These are phyloP conservation scores for Paguma larvata DNA, from an alignment of 2,797 vertebrate genomes.

Conservation along the genomic window DNA sequence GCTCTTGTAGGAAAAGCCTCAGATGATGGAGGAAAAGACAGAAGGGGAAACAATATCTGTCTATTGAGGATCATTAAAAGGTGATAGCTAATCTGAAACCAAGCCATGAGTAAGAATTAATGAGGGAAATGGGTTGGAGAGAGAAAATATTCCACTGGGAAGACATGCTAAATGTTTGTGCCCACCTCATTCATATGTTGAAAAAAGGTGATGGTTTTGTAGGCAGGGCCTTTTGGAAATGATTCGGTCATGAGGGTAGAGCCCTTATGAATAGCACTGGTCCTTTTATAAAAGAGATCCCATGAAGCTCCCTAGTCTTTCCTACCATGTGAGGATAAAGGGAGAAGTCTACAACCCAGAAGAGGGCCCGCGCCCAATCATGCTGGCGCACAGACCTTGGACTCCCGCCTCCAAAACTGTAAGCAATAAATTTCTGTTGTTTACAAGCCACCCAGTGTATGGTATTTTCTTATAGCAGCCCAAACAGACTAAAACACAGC, in stretches of 20 bases:
- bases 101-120: neutral
- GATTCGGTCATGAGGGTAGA: neutral
- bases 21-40: neutral
- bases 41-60: neutral
- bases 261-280: neutral
- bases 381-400: neutral
- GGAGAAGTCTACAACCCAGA: neutral
- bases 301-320: neutral
- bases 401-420: neutral
- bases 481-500: neutral
- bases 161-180: neutral
- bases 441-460: neutral
- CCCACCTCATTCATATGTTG: neutral
- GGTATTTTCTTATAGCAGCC: neutral
- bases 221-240: neutral
- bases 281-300: neutral
- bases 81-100: neutral
- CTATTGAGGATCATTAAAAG: neutral
- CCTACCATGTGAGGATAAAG: neutral
- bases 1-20: neutral
- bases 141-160: neutral
- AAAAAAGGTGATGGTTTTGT: neutral
- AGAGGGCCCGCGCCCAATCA: neutral
- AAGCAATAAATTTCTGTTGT: neutral
- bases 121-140: neutral